phyloP scores from a whole-genome alignment of 1,140 invertebrate genomes.

The Eumaeus atala region DNA sequence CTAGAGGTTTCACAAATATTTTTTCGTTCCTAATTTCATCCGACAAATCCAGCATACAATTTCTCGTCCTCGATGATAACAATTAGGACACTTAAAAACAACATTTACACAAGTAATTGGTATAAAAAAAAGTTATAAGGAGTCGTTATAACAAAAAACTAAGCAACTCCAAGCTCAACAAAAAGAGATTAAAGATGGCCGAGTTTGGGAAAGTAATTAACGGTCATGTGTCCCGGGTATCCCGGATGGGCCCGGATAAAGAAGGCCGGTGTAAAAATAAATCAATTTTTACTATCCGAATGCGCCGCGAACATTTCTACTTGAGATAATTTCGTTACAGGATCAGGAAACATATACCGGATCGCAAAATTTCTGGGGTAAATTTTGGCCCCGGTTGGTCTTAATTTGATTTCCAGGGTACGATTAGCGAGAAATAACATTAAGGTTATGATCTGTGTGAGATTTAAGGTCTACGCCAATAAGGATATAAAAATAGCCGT shows the following conservation, averaged over 20 bases:
- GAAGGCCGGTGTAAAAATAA: neutral
- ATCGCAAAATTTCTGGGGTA: neutral
- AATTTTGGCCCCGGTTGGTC: neutral
- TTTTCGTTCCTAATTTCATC: too few relatives aligned
- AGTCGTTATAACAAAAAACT: neutral
- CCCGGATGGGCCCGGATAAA: neutral
- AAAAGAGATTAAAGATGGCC: neutral
- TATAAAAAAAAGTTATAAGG: too few relatives aligned
- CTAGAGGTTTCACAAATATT: too few relatives aligned
- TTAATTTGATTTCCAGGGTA: conserved; percentile 2
- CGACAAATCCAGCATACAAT: too few relatives aligned
- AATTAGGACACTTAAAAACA: too few relatives aligned
- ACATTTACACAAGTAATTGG: too few relatives aligned
- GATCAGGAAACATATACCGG: conserved; percentile 1
- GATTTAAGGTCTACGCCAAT: too few relatives aligned
- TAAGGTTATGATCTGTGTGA: neutral
- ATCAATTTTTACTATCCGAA: neutral
- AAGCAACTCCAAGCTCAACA: neutral
- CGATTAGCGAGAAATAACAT: neutral
- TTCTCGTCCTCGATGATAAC: too few relatives aligned
- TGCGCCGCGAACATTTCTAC: neutral
- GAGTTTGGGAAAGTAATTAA: conserved; percentile 5
- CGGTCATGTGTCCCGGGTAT: neutral
- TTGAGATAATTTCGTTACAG: neutral
- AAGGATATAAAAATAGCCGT: too few relatives aligned